These are phyloP conservation scores for Vultur gryphus DNA, from an alignment of 2,797 vertebrate genomes.

Conservation along the genomic window DNA sequence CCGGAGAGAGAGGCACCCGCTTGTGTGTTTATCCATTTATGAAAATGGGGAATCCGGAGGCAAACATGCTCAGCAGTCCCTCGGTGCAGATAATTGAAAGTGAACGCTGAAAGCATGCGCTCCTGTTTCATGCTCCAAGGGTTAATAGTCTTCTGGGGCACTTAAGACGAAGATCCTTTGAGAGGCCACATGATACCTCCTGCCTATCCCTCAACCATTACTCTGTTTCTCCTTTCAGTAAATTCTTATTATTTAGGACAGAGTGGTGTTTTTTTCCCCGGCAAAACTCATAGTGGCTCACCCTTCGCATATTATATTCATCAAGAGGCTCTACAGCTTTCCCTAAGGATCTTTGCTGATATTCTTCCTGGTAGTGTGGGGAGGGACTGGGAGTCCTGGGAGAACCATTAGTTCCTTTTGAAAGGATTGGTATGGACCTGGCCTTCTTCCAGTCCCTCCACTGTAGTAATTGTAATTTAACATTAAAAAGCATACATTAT, in stretches of 20 bases:
- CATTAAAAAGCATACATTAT: constrained; percentile 52
- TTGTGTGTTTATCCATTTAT: background rate
- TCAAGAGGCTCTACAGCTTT: background rate
- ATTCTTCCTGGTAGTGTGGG: constrained; percentile 32
- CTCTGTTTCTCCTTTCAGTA: constrained; percentile 29
- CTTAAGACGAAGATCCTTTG: background rate
- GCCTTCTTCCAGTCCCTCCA: constrained; percentile 48
- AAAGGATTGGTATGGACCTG: constrained; percentile 66
- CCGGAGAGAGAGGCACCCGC: background rate
- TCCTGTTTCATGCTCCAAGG: background rate
- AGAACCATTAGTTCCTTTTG: constrained; percentile 61
- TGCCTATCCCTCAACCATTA: background rate
- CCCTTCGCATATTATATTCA: background rate
- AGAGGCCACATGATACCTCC: background rate
- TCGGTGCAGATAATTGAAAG: background rate
- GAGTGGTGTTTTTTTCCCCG: background rate
- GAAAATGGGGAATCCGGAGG: background rate
- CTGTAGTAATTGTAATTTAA: constrained; percentile 49
- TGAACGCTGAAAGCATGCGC: background rate
- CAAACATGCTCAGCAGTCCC: background rate
- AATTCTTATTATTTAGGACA: constrained; percentile 9
- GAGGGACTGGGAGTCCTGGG: constrained; percentile 15
- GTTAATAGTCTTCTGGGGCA: constrained; percentile 31
- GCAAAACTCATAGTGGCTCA: background rate
- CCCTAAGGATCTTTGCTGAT: constrained; percentile 7